Conservation (phyloP, 2,888 invertebrate genomes). For the Tridacna gigas region DNA sequence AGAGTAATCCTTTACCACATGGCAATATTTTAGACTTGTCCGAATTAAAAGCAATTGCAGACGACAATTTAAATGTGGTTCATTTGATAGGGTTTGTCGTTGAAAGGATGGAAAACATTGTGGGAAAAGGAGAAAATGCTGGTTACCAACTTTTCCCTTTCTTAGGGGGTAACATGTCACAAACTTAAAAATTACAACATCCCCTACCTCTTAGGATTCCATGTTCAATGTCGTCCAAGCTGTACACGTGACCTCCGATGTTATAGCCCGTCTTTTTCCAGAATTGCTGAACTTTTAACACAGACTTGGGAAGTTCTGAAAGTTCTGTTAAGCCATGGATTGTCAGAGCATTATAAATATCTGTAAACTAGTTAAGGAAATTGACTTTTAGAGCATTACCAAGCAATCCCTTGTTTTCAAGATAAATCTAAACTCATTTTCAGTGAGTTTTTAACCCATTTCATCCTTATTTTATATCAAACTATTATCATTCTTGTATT, state of each 20-base stretch:
- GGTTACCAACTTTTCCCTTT: not conserved
- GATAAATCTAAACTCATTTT: too few species aligned
- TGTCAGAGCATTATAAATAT: conserved; percentile 84
- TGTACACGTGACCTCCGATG: conserved; percentile 81
- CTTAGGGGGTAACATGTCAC: not conserved
- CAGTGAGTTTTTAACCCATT: too few species aligned
- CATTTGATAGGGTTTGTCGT: too few species aligned
- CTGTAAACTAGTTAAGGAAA: conserved; percentile 58
- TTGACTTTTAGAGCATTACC: too few species aligned
- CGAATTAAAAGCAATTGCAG: too few species aligned
- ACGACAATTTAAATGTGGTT: too few species aligned
- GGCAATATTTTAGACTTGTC: too few species aligned
- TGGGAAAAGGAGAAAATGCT: conserved; percentile 9
- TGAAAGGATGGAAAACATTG: conserved; percentile 11
- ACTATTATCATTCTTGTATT: too few species aligned
- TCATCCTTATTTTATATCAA: too few species aligned
- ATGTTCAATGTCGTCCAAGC: conserved; percentile 85
- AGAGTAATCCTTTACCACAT: too few species aligned
- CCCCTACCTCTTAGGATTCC: conserved; percentile 84
- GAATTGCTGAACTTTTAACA: conserved; percentile 84
- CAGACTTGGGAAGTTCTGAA: conserved; percentile 78
- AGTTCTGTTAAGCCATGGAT: conserved; percentile 83
- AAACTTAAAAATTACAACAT: not conserved
- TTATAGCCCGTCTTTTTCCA: conserved; percentile 84
- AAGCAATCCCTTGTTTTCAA: too few species aligned